Conservation (phyloP, 2,797 vertebrate species). For the Aythya fuligula region DNA sequence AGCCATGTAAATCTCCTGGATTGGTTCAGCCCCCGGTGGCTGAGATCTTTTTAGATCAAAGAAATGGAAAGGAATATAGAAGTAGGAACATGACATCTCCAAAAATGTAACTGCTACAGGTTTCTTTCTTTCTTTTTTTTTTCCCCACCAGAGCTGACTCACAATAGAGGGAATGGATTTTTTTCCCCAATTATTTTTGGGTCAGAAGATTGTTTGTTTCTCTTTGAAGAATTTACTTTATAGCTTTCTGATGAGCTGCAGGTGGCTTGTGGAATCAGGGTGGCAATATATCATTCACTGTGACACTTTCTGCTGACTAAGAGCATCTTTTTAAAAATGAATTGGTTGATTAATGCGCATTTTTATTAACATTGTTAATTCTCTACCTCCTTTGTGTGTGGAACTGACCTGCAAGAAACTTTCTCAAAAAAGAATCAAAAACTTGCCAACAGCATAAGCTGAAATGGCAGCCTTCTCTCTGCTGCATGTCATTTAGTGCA, state of each 20-base stretch:
- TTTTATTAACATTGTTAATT: conserved; percentile 38
- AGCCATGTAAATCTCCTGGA: conserved; percentile 17
- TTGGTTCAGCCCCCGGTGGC: background rate
- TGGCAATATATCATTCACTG: conserved; percentile 43
- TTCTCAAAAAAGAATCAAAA: conserved; percentile 9
- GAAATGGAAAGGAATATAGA: background rate
- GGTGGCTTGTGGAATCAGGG: conserved; percentile 30
- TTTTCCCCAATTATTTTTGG: conserved; percentile 16
- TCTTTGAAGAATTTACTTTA: conserved; percentile 58
- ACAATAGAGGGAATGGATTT: conserved; percentile 33
- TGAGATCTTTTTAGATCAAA: conserved; percentile 27
- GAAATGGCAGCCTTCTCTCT: background rate
- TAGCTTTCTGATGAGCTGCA: conserved; percentile 45
- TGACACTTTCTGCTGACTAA: conserved; percentile 40
- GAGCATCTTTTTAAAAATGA: conserved; percentile 41
- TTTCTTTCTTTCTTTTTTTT: conserved; percentile 29
- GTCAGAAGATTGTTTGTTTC: conserved; percentile 31
- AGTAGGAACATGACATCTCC: background rate
- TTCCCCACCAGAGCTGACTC: conserved; percentile 4
- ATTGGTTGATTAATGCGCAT: conserved; percentile 38
- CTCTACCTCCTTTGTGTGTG: background rate
- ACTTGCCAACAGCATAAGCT: background rate
- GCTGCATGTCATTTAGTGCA: background rate
- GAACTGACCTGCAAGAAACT: conserved; percentile 15
- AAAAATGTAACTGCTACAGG: background rate